Conservation (phyloP, 1,140 invertebrate species). For the Leptinotarsa texana region DNA sequence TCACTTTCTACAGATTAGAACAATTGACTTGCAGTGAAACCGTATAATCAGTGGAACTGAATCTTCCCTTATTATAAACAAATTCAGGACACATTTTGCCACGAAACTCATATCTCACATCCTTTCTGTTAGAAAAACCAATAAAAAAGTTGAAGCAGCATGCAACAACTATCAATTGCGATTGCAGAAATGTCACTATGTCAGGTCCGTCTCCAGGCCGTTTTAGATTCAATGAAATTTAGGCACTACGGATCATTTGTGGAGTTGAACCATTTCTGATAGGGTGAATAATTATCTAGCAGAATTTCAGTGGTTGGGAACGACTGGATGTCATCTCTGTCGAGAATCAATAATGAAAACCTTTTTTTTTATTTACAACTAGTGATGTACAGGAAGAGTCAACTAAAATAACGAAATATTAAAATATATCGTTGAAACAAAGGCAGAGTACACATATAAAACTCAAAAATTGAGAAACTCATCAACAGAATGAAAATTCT, state of each 20-base stretch:
- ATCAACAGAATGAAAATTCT: too few relatives aligned
- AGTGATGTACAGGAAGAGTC: too few relatives aligned
- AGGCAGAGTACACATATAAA: too few relatives aligned
- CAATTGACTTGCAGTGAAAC: too few relatives aligned
- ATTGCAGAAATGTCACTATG: background rate
- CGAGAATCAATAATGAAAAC: background rate
- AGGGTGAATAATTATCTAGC: background rate
- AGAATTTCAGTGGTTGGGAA: background rate
- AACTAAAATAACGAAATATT: too few relatives aligned
- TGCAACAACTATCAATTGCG: constrained; percentile 23
- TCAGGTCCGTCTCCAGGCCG: background rate
- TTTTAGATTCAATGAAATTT: too few relatives aligned
- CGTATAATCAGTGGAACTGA: background rate
- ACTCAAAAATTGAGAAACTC: too few relatives aligned
- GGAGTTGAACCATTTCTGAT: background rate
- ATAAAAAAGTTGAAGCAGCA: constrained; percentile 8
- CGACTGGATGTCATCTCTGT: background rate
- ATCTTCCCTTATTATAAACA: constrained; percentile 15
- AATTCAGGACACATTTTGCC: constrained; percentile 19
- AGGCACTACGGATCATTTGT: background rate
- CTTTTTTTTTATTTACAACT: too few relatives aligned
- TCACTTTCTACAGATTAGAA: background rate
- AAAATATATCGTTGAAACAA: too few relatives aligned
- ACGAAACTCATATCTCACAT: constrained; percentile 19
- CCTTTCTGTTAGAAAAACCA: constrained; percentile 10